Base-by-base conservation (phyloP, 92 coral and sea anemone species). In the Parazoanthus darwini region DNA sequence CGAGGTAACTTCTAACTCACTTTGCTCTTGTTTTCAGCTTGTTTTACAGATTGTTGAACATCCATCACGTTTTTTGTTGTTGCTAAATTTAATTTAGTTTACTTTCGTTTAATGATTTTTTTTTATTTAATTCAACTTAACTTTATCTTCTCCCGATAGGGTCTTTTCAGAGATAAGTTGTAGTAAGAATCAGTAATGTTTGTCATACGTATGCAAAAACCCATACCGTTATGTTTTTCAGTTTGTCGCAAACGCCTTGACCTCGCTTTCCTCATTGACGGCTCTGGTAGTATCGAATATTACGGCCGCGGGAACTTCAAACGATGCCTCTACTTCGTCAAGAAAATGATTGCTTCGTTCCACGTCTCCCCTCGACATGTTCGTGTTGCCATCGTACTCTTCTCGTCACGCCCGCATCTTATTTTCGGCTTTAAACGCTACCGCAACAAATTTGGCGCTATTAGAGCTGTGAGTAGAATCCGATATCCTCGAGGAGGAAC, bases 401-500 rank as follows among this genome's bases (percentile, higher is more conserved):
- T 89, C 86, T 87, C 96, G 0, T 82, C 93, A 5, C 83, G 90
- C 26, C 75, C 93, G 23, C 76, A 91, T 43, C 86, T 90, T 67
- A 88, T 93, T 35, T 95, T 92, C 67, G 88, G 89, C 85, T 94
- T 96, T 65, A 91, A 88, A 6, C 51, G 93, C 25, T 86, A 86
- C 84, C 80, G 79, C 67, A 89, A 88, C 74, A 78, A 80, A 38
- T 74, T 66, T 0, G 63, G 90, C 22, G 89, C 94, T 5, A 58
- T 93, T 16, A 89, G 43, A 16, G 96, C 95, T 5, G 80, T 95
- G 3, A 77, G 82, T 37, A 88, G 93, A 48, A 92, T 96, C 25
- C 85, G 92, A 68, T 96, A 95, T 50, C 99, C 95, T 9, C 82
- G 96, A 43, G 93, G 96, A 15, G 98, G 98, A 38, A 96, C 99